These are phyloP conservation scores for Rattus rattus DNA, from an alignment of 2,113 vertebrate genomes.

Conservation along the genomic window DNA sequence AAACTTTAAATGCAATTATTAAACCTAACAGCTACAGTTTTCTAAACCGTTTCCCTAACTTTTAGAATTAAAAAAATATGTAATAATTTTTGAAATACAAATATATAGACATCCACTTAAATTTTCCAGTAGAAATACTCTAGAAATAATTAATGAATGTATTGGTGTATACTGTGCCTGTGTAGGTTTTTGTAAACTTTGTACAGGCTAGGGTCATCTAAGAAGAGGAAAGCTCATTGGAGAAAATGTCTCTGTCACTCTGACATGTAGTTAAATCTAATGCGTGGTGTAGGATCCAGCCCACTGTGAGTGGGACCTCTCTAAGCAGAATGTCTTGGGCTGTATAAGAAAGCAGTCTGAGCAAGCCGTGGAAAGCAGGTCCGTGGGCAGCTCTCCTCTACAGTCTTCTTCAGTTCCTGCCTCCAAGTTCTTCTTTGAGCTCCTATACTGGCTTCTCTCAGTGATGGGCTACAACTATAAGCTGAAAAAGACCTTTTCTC, in stretches of 20 bases:
- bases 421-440: neutral
- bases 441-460: neutral
- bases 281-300: neutral
- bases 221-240: neutral
- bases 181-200: neutral
- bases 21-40: neutral
- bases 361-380: neutral
- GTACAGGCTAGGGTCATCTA: neutral
- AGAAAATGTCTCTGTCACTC: neutral
- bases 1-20: conserved; percentile 8
- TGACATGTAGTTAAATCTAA: neutral
- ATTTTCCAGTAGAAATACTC: conserved; percentile 31
- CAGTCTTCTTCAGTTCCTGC: neutral
- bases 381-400: neutral
- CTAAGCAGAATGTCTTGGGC: neutral
- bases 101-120: neutral
- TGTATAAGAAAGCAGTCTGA: neutral
- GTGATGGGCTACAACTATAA: neutral
- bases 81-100: conserved; percentile 33
- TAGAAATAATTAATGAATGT: neutral
- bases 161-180: neutral
- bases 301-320: neutral
- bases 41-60: conserved; percentile 48
- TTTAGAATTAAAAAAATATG: neutral
- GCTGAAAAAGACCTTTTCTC: neutral